Conservation (phyloP, 2,797 vertebrate genomes). For the Leucoraja ocellata region DNA sequence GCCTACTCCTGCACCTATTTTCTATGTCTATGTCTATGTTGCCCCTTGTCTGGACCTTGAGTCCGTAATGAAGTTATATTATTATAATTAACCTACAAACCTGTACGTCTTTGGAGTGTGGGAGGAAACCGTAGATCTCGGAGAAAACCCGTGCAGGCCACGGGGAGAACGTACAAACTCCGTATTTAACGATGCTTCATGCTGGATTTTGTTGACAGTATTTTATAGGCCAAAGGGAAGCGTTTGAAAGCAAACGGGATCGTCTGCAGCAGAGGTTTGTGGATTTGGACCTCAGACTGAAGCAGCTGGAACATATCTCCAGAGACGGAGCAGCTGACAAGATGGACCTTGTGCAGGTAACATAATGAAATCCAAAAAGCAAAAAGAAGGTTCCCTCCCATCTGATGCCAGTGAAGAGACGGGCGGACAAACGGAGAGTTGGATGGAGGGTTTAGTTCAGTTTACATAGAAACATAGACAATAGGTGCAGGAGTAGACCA, state of each 20-base stretch:
- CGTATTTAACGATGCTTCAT: no score
- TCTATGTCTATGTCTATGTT: no score
- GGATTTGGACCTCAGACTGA: constrained; percentile 62
- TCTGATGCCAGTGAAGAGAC: neutral
- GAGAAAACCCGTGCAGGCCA: no score
- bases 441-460: neutral
- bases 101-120: no score
- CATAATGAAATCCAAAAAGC: neutral
- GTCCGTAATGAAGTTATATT: no score
- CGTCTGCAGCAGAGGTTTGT: constrained; percentile 62
- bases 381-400: neutral
- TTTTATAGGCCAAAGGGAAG: constrained; percentile 61
- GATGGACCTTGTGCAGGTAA: constrained; percentile 65
- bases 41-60: no score
- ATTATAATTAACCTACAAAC: no score
- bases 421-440: neutral
- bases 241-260: constrained; percentile 62
- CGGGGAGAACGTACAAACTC: no score
- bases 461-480: no score
- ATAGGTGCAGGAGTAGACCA: no score
- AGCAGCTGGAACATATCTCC: constrained; percentile 60
- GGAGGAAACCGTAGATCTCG: no score
- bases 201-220: constrained; percentile 47
- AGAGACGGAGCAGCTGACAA: constrained; percentile 57
- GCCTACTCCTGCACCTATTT: no score